Conservation (phyloP, 2,888 invertebrate genomes). For the Drosophila robusta region DNA sequence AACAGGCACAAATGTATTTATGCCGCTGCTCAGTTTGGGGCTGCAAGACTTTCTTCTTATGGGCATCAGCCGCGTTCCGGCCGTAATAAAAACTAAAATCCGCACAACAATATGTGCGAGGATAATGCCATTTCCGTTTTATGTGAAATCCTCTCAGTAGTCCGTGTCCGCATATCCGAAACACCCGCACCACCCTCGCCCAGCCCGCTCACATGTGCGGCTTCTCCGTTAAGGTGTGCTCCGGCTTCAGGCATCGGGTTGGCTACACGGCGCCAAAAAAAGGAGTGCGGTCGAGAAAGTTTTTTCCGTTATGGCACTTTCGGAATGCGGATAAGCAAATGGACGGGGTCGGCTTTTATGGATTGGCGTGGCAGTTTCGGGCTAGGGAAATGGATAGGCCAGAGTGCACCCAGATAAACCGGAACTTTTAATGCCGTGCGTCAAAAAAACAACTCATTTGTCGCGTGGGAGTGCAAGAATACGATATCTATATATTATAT, state of each 20-base stretch:
- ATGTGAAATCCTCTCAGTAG: slow-evolving; percentile 79
- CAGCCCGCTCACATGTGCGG: slow-evolving; percentile 28
- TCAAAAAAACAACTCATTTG: not conserved
- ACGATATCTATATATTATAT: too few species aligned
- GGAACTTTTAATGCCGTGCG: slow-evolving; percentile 12
- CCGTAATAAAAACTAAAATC: slow-evolving; percentile 81
- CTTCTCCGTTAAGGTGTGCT: slow-evolving; percentile 60
- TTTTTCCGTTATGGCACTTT: slow-evolving; percentile 63
- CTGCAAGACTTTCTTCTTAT: slow-evolving; percentile 54
- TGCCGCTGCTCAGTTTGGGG: slow-evolving; percentile 46
- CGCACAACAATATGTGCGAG: slow-evolving; percentile 81
- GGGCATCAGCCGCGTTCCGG: slow-evolving; percentile 69
- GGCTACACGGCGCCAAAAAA: slow-evolving; percentile 70
- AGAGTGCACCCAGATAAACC: slow-evolving; percentile 27
- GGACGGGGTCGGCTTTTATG: slow-evolving; percentile 65
- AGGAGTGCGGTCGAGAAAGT: slow-evolving; percentile 54
- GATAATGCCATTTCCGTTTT: slow-evolving; percentile 81
- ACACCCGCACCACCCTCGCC: slow-evolving; percentile 17
- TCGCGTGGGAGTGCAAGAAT: too few species aligned
- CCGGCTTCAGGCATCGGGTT: slow-evolving; percentile 45
- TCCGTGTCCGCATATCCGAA: slow-evolving; percentile 55
- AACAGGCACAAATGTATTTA: slow-evolving; percentile 78
- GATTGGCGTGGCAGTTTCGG: slow-evolving; percentile 48
- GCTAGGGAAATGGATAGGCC: slow-evolving; percentile 18
- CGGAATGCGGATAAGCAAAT: slow-evolving; percentile 58